Percentiles rank a stretch among this genome's conserved stretches.
Evolutionary conservation across 2,113 vertebrate species (phyloP).

Genomic region (Pterocles orientalis): DNA sequence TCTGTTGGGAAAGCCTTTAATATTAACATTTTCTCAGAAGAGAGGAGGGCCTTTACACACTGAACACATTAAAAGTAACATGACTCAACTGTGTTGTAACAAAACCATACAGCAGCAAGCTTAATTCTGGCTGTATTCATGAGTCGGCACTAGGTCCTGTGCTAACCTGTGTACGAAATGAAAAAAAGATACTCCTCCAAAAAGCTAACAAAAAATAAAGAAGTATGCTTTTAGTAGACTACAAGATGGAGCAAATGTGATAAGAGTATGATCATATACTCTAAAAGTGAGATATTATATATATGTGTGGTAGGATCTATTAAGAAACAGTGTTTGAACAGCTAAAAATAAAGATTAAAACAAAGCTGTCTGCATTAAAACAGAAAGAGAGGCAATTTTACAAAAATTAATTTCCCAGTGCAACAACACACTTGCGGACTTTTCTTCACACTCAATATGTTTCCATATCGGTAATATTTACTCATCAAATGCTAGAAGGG

Average conservation of each 20-base stretch:
- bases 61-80: background rate
- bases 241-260: background rate
- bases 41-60: background rate
- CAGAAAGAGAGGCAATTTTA: background rate
- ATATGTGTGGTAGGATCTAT: background rate
- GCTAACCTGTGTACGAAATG: background rate
- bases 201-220: background rate
- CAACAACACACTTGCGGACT: background rate
- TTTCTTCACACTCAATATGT: background rate
- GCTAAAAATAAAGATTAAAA: background rate
- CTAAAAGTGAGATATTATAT: background rate
- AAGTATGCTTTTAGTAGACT: background rate
- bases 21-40: background rate
- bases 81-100: background rate
- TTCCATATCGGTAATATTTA: background rate
- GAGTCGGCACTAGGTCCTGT: background rate
- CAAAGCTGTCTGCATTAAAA: background rate
- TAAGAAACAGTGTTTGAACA: background rate
- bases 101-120: background rate
- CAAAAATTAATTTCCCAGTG: background rate
- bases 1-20: background rate
- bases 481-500: background rate
- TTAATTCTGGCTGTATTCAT: background rate
- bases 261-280: background rate
- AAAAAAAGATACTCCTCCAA: background rate